Base-by-base conservation (phyloP, 2,113 vertebrate genomes). In the Cyrtonyx montezumae region DNA sequence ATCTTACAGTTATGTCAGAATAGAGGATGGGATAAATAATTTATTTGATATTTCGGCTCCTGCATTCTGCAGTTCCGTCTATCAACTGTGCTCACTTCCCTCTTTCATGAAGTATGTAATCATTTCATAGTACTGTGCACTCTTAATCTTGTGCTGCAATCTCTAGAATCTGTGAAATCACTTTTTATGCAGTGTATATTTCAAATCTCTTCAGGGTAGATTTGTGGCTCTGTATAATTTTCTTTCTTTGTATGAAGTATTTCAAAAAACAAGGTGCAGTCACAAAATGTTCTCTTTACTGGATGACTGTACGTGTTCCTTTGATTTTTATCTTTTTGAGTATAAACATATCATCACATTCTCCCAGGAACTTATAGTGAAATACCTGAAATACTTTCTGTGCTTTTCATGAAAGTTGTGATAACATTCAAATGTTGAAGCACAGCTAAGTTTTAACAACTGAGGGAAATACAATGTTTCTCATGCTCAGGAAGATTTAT, bases 141-240 rank as follows among this genome's bases (percentile, higher is more conserved):
- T 79, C 79, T 82, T 97, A 95, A 95, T 92, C 67, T 95, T 58
- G 92, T 85, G 36, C 37, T 89, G 43, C 42, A 73, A 75, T 80
- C 96, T 96, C 78, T 94, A 68, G 87, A 94, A 81, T 68, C 42
- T 96, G 36, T 91, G 91, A 95, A 96, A 95, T 96, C 84, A 91
- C 37, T 82, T 87, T 86, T 93, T 84, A 45, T 86, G 18, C 75
- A 78, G 65, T 70, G 37, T 91, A 58, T 87, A 78, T 90, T 94
- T 93, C n/a, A 79, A 45, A 91, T 80, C 62, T 92, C 48, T 87
- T 83, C 42, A 81, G 93, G 46, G 62, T 48, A 75, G 65, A 66
- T 68, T 83, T 84, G 48, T 75, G 51, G 12, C 34, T 85, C 67
- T 7, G 1, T 87, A 14, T 70, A 90, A 79, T 51, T 58, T 73